Evolutionary conservation across 2,113 vertebrate genomes (phyloP), one percentile per base, ranked within the genome.

Genomic region (Atrichornis clamosus): DNA sequence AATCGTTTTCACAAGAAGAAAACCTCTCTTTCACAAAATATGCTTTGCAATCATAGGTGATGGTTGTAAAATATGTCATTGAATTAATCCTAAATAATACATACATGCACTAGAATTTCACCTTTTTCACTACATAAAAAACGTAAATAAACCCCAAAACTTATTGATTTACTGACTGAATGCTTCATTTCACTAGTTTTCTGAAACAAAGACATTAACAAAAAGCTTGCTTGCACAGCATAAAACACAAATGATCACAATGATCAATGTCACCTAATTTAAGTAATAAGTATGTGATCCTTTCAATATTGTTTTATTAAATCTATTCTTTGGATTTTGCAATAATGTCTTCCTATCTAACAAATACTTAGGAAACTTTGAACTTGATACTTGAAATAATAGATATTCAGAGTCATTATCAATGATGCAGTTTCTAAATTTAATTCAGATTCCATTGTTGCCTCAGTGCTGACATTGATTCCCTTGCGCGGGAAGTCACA

Each of bases 61-160:
- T 17, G 8, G 5, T 11, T 50, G 15, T 47, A 60, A 83, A 88
- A 46, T 7, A 18, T 67, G 13, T 5, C 22, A 41, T n/a, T 33
- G 22, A 50, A 39, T 15, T 72, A 83, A 72, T 11, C 17, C 6
- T 85, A 72, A 82, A 49, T 37, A 68, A 84, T 70, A 56, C 9
- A 35, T 42, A 14, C 2, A 28, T 14, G 68, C 4, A 14, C 4
- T 58, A 19, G 3, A 17, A 35, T 84, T 90, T 65, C 15, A 39
- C 2, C 2, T n/a, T 72, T 59, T 79, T 55, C 11, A 42, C 5
- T 44, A 13, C 12, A 69, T 13, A n/a, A 42, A 44, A 39, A n/a
- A 32, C n/a, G 15, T 8, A 26, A 69, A 58, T 26, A 7, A 1
- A 0, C 6, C 24, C 4, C 23, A 33, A 32, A 75, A 10, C 5